These are phyloP conservation scores for Cataglyphis cursor DNA, from an alignment of 2,888 invertebrate species.

Conservation along the genomic window DNA sequence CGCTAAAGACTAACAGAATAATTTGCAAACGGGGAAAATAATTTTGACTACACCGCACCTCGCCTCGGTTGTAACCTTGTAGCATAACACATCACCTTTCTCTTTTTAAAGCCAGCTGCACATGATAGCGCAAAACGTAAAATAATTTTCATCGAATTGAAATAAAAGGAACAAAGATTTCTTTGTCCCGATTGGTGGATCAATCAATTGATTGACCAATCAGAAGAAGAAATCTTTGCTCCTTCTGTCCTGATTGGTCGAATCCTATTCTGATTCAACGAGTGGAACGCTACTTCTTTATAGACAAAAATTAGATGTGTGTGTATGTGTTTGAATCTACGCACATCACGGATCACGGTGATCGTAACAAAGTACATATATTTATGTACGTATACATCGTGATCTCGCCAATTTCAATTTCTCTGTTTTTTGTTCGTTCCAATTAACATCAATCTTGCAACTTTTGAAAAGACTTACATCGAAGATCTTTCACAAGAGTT, in stretches of 20 bases:
- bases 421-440: conserved; percentile 61
- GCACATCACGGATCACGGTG: neutral
- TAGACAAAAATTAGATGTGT: no score
- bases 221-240: no score
- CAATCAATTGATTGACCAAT: no score
- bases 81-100: neutral
- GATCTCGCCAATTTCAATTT: conserved; percentile 17
- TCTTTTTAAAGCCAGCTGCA: neutral
- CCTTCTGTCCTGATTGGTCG: neutral
- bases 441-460: conserved; percentile 70
- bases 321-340: neutral
- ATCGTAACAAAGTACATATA: neutral
- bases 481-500: neutral
- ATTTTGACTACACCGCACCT: neutral
- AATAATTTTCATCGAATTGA: no score
- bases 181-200: no score
- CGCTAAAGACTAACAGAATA: neutral
- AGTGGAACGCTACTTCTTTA: neutral
- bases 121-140: no score
- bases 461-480: neutral
- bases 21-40: neutral
- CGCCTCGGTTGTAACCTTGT: no score
- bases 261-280: neutral
- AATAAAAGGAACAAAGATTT: no score
- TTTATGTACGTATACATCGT: neutral